Evolutionary conservation across 2,888 invertebrate species (phyloP).

Genomic region (Diachrysia chrysitis): DNA sequence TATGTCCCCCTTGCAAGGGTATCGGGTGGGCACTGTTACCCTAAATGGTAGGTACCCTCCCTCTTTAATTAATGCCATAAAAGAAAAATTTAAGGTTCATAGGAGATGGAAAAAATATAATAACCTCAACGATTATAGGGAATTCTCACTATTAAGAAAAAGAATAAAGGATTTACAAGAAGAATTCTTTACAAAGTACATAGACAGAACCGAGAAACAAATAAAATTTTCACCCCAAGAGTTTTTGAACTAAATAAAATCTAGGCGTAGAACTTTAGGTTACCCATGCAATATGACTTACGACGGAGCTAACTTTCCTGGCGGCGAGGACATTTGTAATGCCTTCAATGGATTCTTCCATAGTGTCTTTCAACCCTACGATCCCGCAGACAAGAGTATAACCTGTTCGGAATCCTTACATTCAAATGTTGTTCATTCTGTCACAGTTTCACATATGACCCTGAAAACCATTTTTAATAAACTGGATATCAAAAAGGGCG

Average conservation of each 20-base stretch:
- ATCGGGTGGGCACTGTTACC: not conserved
- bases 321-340: not conserved
- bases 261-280: no score
- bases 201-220: not conserved
- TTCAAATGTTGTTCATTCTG: not conserved
- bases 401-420: not conserved
- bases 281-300: no score
- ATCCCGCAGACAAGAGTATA: not conserved
- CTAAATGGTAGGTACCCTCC: slow-evolving; percentile 4
- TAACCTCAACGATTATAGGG: not conserved
- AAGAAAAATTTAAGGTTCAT: not conserved
- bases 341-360: not conserved
- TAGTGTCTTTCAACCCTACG: not conserved
- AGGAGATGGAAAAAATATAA: slow-evolving; percentile 5
- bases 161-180: no score
- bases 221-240: slow-evolving; percentile 2
- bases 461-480: slow-evolving; percentile 6
- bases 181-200: not conserved
- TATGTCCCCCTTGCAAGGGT: not conserved
- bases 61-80: slow-evolving; percentile 8
- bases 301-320: no score
- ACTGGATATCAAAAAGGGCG: slow-evolving; percentile 1
- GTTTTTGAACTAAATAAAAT: not conserved
- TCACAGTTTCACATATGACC: not conserved
- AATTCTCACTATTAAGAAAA: no score